Percentiles rank a stretch among this genome's conserved stretches.
These are phyloP conservation scores for Anthophora plumipes DNA, from an alignment of 2,888 invertebrate genomes.

Conservation along the genomic window DNA sequence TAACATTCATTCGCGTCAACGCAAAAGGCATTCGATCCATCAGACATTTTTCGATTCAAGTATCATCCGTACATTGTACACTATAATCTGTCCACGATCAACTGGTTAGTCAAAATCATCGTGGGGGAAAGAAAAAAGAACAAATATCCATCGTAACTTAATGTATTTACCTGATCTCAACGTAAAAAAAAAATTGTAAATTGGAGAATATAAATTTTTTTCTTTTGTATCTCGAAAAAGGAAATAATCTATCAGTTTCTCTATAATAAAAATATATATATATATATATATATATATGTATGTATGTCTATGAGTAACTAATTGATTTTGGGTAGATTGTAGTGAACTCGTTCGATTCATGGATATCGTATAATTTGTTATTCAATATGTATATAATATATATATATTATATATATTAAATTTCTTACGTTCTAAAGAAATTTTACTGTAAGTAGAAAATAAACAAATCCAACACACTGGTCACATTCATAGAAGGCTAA, in stretches of 20 bases:
- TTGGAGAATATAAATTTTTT: background rate
- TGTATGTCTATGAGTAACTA: background rate
- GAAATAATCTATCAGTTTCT: background rate
- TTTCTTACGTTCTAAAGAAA: conserved; percentile 78
- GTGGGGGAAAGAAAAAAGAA: background rate
- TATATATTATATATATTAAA: conserved; percentile 77
- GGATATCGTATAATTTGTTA: conserved; percentile 60
- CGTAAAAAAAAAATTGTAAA: too few species aligned
- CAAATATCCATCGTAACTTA: background rate
- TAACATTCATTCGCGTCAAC: conserved; percentile 60
- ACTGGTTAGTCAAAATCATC: background rate
- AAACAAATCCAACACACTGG: conserved; percentile 64
- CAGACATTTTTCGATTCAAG: conserved; percentile 32
- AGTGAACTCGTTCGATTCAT: conserved; percentile 49
- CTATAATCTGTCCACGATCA: conserved; percentile 15
- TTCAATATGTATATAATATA: conserved; percentile 73
- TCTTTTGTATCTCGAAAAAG: too few species aligned
- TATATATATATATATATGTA: too few species aligned
- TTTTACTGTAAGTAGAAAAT: conserved; percentile 74
- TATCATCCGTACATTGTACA: conserved; percentile 71
- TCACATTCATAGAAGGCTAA: conserved; percentile 57
- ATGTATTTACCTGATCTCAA: background rate
- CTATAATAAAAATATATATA: background rate
- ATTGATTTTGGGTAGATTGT: conserved; percentile 22
- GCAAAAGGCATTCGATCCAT: conserved; percentile 56